These are phyloP conservation scores for Parasteatoda lunata DNA, from an alignment of 2,888 invertebrate genomes.

Conservation along the genomic window DNA sequence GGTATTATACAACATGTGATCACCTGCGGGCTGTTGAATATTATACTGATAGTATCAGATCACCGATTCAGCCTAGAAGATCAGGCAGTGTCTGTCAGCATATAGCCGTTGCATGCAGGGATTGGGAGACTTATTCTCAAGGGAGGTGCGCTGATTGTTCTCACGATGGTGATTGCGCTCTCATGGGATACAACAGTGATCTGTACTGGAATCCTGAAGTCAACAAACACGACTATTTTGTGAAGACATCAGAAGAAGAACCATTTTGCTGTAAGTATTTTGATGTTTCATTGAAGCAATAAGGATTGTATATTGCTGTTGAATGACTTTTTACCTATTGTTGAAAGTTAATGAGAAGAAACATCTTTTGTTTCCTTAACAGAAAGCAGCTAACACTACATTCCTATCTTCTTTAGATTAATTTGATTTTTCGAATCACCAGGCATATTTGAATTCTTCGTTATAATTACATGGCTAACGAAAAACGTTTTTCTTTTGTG, in stretches of 20 bases:
- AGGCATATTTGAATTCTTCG: too few relatives aligned
- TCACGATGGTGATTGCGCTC: conserved; percentile 26
- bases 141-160: conserved; percentile 54
- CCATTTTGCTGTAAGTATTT: conserved; percentile 54
- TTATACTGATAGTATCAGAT: conserved; percentile 73
- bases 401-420: too few relatives aligned
- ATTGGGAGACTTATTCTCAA: conserved; percentile 57
- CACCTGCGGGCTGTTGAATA: conserved; percentile 59
- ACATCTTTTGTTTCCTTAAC: too few relatives aligned
- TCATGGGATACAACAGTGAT: conserved; percentile 56
- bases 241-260: conserved; percentile 47
- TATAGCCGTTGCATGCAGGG: conserved; percentile 43
- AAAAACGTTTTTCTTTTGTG: background rate
- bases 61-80: background rate
- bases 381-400: too few relatives aligned
- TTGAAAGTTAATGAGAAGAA: too few relatives aligned
- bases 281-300: too few relatives aligned
- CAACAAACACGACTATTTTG: conserved; percentile 12
- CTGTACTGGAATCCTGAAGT: background rate
- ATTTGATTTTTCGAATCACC: too few relatives aligned
- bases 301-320: too few relatives aligned
- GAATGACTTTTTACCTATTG: too few relatives aligned
- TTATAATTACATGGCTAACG: background rate
- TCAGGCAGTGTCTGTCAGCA: conserved; percentile 9
- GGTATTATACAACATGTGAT: conserved; percentile 60